Percentiles rank a stretch among this genome's conserved stretches.
Evolutionary conservation across 2,113 vertebrate genomes (phyloP).

Genomic region (Cepphus grylle): DNA sequence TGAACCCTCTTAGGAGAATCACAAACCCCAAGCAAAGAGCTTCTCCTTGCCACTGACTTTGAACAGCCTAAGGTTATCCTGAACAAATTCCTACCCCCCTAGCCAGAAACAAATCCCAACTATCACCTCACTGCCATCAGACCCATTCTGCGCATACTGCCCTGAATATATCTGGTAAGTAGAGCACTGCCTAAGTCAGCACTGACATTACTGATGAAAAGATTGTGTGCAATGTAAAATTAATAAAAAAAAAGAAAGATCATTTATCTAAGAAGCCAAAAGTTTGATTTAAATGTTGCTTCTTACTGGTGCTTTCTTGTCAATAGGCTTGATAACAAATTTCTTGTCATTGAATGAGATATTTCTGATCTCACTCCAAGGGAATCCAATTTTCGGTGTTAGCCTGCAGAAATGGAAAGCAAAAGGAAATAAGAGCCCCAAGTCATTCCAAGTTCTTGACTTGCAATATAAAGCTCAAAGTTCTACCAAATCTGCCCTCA

Average conservation of each 20-base stretch:
- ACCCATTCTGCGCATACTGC: neutral
- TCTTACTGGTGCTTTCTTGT: slow-evolving; percentile 95
- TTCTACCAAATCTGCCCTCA: neutral
- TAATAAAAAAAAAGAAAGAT: neutral
- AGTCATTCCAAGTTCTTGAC: neutral
- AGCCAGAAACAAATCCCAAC: neutral
- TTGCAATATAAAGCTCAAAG: neutral
- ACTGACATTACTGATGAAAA: neutral
- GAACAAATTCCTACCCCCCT: neutral
- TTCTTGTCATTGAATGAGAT: slow-evolving; percentile 99
- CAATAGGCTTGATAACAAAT: slow-evolving; percentile 97
- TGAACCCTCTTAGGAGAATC: neutral
- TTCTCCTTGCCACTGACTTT: neutral
- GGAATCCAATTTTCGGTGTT: slow-evolving; percentile 97
- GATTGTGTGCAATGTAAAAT: too few species aligned
- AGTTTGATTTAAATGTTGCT: neutral
- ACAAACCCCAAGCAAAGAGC: neutral
- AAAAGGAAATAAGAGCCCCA: neutral
- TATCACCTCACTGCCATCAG: neutral
- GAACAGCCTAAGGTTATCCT: neutral
- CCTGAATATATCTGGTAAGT: neutral
- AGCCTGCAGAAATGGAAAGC: slow-evolving; percentile 74
- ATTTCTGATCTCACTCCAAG: slow-evolving; percentile 97
- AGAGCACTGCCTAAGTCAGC: neutral
- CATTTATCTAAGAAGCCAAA: neutral